Percentiles rank a stretch among this genome's conserved stretches.
Evolutionary conservation across 1,140 invertebrate genomes (phyloP).

Genomic region (Apocrypta bakeri): DNA sequence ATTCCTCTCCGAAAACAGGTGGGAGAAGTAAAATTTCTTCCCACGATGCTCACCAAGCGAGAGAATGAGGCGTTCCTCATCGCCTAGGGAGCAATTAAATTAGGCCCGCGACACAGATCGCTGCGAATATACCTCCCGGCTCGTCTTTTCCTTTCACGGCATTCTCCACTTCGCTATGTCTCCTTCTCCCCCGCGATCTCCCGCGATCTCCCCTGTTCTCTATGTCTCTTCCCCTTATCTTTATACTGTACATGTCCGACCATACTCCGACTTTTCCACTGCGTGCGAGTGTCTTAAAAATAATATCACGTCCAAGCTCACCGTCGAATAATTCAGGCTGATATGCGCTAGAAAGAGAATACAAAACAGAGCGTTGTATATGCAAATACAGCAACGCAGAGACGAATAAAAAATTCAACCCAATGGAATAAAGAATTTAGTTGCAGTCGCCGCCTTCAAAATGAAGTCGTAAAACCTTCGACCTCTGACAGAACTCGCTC

Average conservation of each 20-base stretch:
- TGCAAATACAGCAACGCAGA: not conserved
- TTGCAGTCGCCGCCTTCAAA: constrained; percentile 8
- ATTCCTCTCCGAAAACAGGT: not conserved
- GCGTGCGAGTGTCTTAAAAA: constrained; percentile 25
- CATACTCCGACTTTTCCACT: not conserved
- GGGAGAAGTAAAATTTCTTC: constrained; percentile 34
- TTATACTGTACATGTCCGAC: not conserved
- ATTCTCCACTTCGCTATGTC: not conserved
- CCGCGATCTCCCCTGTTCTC: not conserved
- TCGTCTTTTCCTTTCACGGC: not conserved
- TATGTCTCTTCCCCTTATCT: not conserved
- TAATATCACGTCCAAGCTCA: constrained; percentile 26
- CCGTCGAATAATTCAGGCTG: constrained; percentile 15
- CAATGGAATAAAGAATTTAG: not conserved
- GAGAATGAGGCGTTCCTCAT: constrained; percentile 7
- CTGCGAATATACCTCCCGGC: not conserved
- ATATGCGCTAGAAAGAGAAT: constrained; percentile 5
- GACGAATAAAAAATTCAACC: constrained; percentile 32
- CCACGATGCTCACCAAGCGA: not conserved
- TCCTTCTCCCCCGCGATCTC: not conserved
- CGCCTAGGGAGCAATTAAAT: constrained; percentile 46
- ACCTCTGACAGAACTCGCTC: not conserved
- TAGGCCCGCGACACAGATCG: constrained; percentile 29
- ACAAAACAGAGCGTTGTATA: not conserved
- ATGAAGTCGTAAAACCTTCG: constrained; percentile 26